Evolutionary conservation across 2,113 vertebrate genomes (phyloP).

Genomic region (Erpornis zantholeuca): DNA sequence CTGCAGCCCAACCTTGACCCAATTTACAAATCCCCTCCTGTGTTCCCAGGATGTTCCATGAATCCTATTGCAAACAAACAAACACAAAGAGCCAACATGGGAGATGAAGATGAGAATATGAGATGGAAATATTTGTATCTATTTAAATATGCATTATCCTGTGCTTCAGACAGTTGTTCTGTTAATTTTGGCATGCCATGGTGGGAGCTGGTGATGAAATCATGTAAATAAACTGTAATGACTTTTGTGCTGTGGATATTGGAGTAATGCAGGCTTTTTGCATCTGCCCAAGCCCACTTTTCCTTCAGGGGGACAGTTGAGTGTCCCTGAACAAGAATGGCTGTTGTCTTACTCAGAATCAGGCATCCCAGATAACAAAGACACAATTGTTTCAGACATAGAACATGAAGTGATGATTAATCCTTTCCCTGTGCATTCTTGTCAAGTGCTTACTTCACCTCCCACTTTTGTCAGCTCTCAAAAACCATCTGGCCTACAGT

Average conservation of each 20-base stretch:
- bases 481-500: slow-evolving; percentile 87
- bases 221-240: neutral
- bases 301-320: slow-evolving; percentile 5
- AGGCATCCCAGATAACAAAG: slow-evolving; percentile 60
- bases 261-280: neutral
- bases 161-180: neutral
- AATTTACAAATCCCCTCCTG: neutral
- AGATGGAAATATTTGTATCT: neutral
- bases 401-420: slow-evolving; percentile 83
- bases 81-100: neutral
- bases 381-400: slow-evolving; percentile 67
- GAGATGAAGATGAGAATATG: too few species aligned
- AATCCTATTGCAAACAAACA: neutral
- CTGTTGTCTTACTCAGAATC: slow-evolving; percentile 51
- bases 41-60: neutral
- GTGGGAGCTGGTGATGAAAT: neutral
- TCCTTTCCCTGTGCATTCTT: slow-evolving; percentile 82
- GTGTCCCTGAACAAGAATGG: neutral
- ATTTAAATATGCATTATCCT: neutral
- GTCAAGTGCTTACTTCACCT: slow-evolving; percentile 88
- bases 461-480: slow-evolving; percentile 85
- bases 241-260: neutral
- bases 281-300: neutral
- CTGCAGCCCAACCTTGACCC: neutral
- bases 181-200: neutral